Evolutionary conservation across 2,888 invertebrate species (phyloP).

Genomic region (Sepioteuthis lessoniana): DNA sequence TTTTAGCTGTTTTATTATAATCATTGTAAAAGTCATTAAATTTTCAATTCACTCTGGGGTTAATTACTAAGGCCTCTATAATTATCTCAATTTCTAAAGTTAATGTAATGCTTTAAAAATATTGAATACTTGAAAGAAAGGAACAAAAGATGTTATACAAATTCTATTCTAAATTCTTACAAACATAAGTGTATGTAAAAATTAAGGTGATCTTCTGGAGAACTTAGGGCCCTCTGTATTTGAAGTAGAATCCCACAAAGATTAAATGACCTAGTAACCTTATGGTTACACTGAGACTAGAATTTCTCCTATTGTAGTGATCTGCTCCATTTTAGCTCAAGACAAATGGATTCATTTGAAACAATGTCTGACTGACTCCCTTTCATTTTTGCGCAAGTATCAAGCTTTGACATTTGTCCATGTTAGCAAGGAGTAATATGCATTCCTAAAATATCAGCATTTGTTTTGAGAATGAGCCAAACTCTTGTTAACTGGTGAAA

Average conservation of each 20-base stretch:
- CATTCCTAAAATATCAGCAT: neutral
- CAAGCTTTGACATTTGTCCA: neutral
- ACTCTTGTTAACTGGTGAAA: neutral
- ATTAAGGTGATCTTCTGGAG: neutral
- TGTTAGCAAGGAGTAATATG: conserved; percentile 3
- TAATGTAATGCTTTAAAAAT: no score
- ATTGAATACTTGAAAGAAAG: no score
- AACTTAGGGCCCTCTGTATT: neutral
- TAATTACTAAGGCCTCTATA: no score
- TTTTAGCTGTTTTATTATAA: no score
- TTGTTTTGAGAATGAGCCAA: conserved; percentile 33
- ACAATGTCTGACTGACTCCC: neutral
- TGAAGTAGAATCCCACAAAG: neutral
- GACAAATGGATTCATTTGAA: neutral
- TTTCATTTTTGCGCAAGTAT: neutral
- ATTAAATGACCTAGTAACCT: neutral
- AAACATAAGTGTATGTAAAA: neutral
- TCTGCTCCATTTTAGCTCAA: neutral
- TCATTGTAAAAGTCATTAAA: no score
- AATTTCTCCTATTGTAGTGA: neutral
- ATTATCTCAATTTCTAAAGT: no score
- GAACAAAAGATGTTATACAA: no score
- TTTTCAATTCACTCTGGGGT: no score
- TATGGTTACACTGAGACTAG: neutral
- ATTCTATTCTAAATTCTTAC: no score